A percentile compares a stretch with the other conserved stretches of the same genome.
These are phyloP conservation scores for Nyctereutes procyonoides DNA, from an alignment of 2,113 vertebrate genomes.

Conservation along the genomic window DNA sequence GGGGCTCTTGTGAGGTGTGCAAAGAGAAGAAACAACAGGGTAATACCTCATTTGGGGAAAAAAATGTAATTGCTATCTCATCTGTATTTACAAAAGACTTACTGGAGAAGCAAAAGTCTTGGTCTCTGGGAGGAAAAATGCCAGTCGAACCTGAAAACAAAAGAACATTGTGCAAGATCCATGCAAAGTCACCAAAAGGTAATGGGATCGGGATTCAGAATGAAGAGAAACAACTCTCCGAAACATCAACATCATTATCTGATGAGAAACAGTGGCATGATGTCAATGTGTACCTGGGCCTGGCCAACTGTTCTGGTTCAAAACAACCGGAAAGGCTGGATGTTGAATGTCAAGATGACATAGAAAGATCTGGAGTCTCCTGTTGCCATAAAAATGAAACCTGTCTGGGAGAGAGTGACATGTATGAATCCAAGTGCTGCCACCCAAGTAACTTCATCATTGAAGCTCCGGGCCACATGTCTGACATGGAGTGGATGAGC, in stretches of 20 bases:
- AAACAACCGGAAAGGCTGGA: background rate
- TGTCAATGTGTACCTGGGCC: conserved; percentile 45
- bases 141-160: conserved; percentile 74
- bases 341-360: background rate
- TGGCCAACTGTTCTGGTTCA: background rate
- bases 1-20: conserved; percentile 55
- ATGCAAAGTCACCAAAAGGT: background rate
- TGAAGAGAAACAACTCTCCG: background rate
- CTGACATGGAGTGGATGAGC: conserved; percentile 82
- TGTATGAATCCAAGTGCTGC: conserved; percentile 55
- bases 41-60: conserved; percentile 52
- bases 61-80: conserved; percentile 3
- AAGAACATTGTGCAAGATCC: conserved; percentile 33
- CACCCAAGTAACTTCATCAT: background rate
- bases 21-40: conserved; percentile 74
- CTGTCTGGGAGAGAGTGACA: background rate
- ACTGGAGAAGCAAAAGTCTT: conserved; percentile 70
- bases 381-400: background rate
- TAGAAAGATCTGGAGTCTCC: background rate
- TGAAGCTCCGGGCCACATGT: conserved; percentile 34
- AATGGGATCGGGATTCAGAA: background rate
- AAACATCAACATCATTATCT: background rate
- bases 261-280: conserved; percentile 53
- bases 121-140: conserved; percentile 73
- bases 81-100: conserved; percentile 72